Evolutionary conservation across 2,113 vertebrate species (phyloP).

Genomic region (Sturnus vulgaris): DNA sequence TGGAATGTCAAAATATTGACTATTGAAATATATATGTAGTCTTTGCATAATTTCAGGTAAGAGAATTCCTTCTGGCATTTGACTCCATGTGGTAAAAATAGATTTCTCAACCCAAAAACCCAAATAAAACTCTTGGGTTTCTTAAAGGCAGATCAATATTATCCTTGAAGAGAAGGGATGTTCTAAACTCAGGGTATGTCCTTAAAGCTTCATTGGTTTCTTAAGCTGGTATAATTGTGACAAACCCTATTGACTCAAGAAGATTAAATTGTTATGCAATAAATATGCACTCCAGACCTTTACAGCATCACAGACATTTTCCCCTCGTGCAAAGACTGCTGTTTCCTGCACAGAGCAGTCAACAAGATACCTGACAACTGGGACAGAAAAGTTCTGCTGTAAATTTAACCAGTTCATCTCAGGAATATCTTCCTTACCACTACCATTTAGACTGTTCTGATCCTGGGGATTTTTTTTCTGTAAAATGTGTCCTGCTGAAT

Average conservation of each 20-base stretch:
- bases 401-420: not conserved
- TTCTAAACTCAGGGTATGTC: not conserved
- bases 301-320: not conserved
- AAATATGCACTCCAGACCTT: not conserved
- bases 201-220: not conserved
- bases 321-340: not conserved
- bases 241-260: not conserved
- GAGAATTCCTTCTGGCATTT: not conserved
- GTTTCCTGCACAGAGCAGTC: not conserved
- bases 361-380: not conserved
- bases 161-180: not conserved
- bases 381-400: not conserved
- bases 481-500: not conserved
- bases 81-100: not conserved
- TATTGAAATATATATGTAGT: not conserved
- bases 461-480: not conserved
- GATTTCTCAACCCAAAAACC: not conserved
- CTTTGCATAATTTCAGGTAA: not conserved
- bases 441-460: not conserved
- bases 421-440: not conserved
- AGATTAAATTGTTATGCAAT: constrained; percentile 2
- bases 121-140: not conserved
- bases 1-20: not conserved
- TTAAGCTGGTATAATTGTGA: not conserved
- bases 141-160: not conserved